Percentiles rank a stretch among this genome's conserved stretches.
Conservation (phyloP, 2,113 vertebrate species). For the Rutilus rutilus region DNA sequence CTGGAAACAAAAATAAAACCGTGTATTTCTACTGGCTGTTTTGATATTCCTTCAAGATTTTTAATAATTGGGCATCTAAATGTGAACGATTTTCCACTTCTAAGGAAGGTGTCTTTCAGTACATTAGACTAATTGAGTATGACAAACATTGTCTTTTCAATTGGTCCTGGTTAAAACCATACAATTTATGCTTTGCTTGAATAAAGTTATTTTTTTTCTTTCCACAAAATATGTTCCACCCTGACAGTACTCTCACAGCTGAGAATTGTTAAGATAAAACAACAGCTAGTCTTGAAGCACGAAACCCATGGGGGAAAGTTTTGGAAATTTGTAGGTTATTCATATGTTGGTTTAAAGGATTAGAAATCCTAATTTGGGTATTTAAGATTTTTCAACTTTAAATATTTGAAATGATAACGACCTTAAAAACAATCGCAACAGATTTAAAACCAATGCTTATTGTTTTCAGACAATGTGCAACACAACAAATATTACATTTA, state of each 20-base stretch:
- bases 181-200: not conserved
- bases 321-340: not conserved
- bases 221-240: too few relatives aligned
- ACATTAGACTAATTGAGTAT: not conserved
- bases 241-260: too few relatives aligned
- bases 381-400: not conserved
- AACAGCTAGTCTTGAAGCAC: not conserved
- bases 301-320: not conserved
- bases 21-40: conserved; percentile 70
- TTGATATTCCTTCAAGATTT: conserved; percentile 2
- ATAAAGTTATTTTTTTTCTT: not conserved
- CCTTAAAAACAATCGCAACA: not conserved
- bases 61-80: not conserved
- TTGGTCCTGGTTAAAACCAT: not conserved
- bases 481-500: not conserved
- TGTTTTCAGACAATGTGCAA: not conserved
- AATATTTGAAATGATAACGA: not conserved
- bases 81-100: not conserved
- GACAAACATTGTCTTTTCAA: not conserved
- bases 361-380: not conserved
- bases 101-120: not conserved
- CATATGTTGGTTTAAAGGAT: not conserved
- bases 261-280: not conserved
- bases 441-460: not conserved
- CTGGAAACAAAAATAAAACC: conserved; percentile 72